Evolutionary conservation across 2,797 vertebrate species (phyloP).

Genomic region (Astyanax mexicanus): DNA sequence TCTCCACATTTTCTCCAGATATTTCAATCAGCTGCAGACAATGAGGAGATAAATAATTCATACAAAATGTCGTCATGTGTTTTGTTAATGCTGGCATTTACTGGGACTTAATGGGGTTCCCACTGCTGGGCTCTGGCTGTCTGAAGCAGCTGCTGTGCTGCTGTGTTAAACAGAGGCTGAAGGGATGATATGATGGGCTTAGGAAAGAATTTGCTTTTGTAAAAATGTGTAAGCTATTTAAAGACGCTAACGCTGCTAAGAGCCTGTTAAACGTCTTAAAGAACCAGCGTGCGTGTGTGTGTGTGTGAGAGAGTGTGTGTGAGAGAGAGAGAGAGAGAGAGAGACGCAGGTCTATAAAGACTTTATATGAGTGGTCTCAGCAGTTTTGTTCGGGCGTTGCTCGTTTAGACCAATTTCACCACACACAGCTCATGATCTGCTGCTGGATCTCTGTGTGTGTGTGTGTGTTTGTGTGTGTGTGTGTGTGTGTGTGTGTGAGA

Average conservation of each 20-base stretch:
- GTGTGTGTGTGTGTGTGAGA: neutral
- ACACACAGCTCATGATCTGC: neutral
- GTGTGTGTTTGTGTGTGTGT: constrained; percentile 1
- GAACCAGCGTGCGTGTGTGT: neutral
- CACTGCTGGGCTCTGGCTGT: neutral
- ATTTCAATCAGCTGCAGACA: neutral
- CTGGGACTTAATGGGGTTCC: neutral
- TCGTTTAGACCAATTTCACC: neutral
- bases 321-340: neutral
- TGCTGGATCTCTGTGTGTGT: no score
- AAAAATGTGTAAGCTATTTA: neutral
- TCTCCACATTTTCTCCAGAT: neutral
- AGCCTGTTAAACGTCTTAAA: neutral
- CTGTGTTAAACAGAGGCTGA: no score
- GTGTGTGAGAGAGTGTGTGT: neutral
- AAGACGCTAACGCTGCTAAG: neutral
- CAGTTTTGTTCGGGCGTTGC: neutral
- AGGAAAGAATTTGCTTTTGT: constrained; percentile 7
- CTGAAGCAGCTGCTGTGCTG: neutral
- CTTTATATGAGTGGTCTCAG: neutral
- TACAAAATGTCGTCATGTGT: neutral
- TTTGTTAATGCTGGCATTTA: neutral
- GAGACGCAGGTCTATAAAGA: neutral
- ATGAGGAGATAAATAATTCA: neutral
- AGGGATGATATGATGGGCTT: neutral